Evolutionary conservation across 1,140 invertebrate species (phyloP).

Genomic region (Bombyx mandarina): DNA sequence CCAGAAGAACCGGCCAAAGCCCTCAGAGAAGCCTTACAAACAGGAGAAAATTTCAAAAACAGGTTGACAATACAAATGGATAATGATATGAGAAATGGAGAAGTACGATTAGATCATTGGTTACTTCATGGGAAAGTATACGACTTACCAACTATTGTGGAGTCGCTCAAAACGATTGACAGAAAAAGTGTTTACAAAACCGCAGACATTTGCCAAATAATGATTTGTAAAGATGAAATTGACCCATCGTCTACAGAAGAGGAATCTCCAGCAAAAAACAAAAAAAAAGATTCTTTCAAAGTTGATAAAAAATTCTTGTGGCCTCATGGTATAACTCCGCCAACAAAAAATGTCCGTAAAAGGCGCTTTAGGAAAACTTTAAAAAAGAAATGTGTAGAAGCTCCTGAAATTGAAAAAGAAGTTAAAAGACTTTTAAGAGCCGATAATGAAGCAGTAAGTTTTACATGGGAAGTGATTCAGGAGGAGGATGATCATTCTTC

Average conservation of each 20-base stretch:
- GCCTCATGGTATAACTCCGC: conserved; percentile 95
- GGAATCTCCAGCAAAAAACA: conserved; percentile 87
- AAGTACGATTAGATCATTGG: conserved; percentile 91
- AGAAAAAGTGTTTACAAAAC: conserved; percentile 98
- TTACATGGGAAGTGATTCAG: conserved; percentile 94
- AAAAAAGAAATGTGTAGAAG: conserved; percentile 97
- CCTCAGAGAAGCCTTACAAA: conserved; percentile 82
- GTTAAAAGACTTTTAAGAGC: conserved; percentile 90
- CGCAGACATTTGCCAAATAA: conserved; percentile 94
- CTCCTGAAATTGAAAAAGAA: conserved; percentile 98
- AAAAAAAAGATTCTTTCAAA: conserved; percentile 91
- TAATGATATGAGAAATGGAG: conserved; percentile 91
- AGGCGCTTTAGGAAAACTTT: conserved; percentile 95
- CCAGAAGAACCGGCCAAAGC: conserved; percentile 85
- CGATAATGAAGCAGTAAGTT: conserved; percentile 91
- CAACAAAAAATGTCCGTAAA: conserved; percentile 94
- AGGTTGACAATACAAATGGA: conserved; percentile 90
- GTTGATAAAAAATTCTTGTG: conserved; percentile 95
- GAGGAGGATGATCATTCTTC: conserved; percentile 82
- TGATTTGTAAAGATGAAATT: conserved; percentile 91
- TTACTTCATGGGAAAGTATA: conserved; percentile 89
- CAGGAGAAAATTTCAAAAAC: conserved; percentile 87
- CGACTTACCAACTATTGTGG: conserved; percentile 93
- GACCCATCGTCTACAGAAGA: conserved; percentile 84
- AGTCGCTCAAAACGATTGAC: conserved; percentile 96